phyloP scores from a whole-genome alignment of 2,888 invertebrate genomes.

The Drosophila seclusa region DNA sequence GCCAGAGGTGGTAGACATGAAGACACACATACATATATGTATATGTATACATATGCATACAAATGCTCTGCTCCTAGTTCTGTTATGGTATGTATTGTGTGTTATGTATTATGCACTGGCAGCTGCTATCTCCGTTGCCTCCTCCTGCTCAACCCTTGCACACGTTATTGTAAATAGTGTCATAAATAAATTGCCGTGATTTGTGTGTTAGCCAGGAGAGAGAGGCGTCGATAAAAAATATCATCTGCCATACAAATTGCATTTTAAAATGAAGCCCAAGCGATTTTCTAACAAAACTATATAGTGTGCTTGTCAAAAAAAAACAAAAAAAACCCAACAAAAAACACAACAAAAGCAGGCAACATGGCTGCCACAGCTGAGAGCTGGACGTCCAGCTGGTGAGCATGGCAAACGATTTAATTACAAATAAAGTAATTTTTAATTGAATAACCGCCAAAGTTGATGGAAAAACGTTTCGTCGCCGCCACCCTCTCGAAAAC shows the following conservation, averaged over 20 bases:
- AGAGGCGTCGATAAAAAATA: constrained; percentile 43
- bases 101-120: constrained; percentile 41
- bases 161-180: constrained; percentile 72
- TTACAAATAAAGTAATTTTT: constrained; percentile 84
- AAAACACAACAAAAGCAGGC: constrained; percentile 17
- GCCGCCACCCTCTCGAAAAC: constrained; percentile 7
- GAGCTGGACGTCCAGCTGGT: constrained; percentile 46
- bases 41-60: constrained; percentile 1
- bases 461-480: constrained; percentile 63
- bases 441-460: constrained; percentile 83
- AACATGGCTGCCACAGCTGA: constrained; percentile 47
- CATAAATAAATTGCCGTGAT: constrained; percentile 78
- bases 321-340: constrained; percentile 14
- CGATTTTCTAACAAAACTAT: constrained; percentile 64
- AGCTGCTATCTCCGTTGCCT: constrained; percentile 51
- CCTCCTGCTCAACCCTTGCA: constrained; percentile 23
- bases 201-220: constrained; percentile 60
- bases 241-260: constrained; percentile 65
- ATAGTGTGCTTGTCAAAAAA: constrained; percentile 22
- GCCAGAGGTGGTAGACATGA: constrained; percentile 20
- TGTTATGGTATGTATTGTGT: constrained; percentile 25
- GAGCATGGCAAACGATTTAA: constrained; percentile 77
- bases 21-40: neutral
- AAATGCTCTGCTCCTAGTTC: constrained; percentile 18
- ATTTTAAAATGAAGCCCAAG: constrained; percentile 71